Base-by-base conservation (phyloP, 2,797 vertebrate species). In the Sparidentex hasta region DNA sequence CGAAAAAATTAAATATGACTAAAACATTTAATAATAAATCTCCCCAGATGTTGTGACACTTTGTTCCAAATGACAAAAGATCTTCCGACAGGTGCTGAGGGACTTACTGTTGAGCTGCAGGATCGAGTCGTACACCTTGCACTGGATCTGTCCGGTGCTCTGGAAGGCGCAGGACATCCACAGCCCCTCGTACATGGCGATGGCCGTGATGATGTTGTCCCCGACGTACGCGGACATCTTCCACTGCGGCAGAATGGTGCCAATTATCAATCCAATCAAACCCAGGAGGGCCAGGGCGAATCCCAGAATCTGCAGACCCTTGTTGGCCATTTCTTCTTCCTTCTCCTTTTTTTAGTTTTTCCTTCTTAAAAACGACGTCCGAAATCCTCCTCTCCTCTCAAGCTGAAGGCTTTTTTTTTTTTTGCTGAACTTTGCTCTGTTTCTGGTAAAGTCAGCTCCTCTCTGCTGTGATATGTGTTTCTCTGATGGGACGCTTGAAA, bases 141-240 rank as follows among this genome's bases (percentile, higher is more conserved):
- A 98, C 90, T 95, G 96, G 33, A 96, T 96, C 65, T 97, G 84
- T 0, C 97, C 97, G 0, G 97, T 98, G 89, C 97, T 98, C 93
- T 98, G 97, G 54, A 87, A 97, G 0, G 95, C 95, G 41, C 97
- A 98, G 5, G 95, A 94, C 97, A 98, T 98, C 97, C 97, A 98
- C 18, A 98, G 94, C 4, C 97, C 97, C 50, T 96, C 93, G 82
- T 97, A 97, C 94, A 96, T 94, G 68, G 97, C 93, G 70, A 97
- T 87, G 0, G 97, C 96, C 0, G 97, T 98, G 91, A 98, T 97
- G 85, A 98, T 97, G 88, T 94, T 97, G 85, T 96, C 96, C 7
- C 96, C 96, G 0, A 96, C 96, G 9, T 96, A 97, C 0, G 97
- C 95, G 0, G 96, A 97, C 96, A 97, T 95, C 88, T 97, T 95